phyloP scores from a whole-genome alignment of 2,113 vertebrate genomes.

The Lichenostomus cassidix region DNA sequence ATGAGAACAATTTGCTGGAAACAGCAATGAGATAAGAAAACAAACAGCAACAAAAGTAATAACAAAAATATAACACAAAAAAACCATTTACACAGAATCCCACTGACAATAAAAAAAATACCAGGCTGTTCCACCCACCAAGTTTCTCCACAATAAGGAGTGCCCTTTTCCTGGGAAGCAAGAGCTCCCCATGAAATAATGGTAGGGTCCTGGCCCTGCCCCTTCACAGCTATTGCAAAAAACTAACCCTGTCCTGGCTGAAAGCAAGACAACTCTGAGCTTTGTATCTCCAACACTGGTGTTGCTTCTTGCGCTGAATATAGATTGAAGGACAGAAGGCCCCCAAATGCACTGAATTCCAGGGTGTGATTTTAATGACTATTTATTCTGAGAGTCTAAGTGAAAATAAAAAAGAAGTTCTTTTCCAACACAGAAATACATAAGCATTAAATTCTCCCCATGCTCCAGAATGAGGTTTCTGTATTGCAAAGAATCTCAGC shows the following conservation, averaged over 20 bases:
- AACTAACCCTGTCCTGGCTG: neutral
- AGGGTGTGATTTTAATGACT: neutral
- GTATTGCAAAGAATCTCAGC: neutral
- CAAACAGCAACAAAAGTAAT: neutral
- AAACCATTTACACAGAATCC: fast-evolving
- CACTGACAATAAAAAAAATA: neutral
- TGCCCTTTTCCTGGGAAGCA: neutral
- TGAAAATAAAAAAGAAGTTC: neutral
- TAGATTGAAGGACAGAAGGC: neutral
- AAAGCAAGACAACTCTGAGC: fast-evolving
- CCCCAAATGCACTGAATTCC: neutral
- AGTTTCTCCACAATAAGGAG: neutral
- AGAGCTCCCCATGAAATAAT: neutral
- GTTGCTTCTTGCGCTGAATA: neutral
- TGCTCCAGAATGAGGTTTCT: neutral
- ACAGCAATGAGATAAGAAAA: neutral
- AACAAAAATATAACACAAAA: neutral
- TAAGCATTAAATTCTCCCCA: neutral
- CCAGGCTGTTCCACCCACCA: neutral
- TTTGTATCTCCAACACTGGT: fast-evolving
- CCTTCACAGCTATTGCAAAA: neutral
- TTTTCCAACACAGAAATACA: neutral
- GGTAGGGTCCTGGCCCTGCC: neutral
- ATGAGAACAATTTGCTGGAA: neutral
- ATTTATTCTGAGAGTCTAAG: neutral